Conservation (phyloP, 2,797 vertebrate genomes). For the Myioborus miniatus region DNA sequence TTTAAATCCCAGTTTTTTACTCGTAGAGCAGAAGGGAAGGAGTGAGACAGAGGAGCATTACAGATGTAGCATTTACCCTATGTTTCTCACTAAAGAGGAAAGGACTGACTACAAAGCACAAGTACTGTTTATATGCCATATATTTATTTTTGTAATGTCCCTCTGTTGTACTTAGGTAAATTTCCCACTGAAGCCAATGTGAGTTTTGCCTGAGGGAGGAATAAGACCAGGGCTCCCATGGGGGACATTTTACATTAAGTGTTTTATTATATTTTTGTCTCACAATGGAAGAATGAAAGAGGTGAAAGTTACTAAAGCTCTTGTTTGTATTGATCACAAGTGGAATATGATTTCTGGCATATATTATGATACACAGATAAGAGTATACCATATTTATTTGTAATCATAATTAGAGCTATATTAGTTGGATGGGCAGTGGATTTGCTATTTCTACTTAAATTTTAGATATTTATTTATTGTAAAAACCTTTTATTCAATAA, state of each 20-base stretch:
- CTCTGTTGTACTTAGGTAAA: not conserved
- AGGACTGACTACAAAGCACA: not conserved
- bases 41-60: not conserved
- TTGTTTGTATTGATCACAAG: conserved; percentile 4
- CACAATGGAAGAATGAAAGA: conserved; percentile 30
- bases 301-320: conserved; percentile 30
- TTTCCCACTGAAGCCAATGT: not conserved
- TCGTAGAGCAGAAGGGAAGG: not conserved
- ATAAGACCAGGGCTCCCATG: not conserved
- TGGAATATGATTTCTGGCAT: conserved; percentile 24
- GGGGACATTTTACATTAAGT: conserved; percentile 5
- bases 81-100: not conserved
- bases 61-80: not conserved
- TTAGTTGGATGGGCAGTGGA: conserved; percentile 15
- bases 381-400: conserved; percentile 6
- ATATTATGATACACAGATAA: conserved; percentile 22
- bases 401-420: conserved; percentile 19
- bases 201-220: conserved; percentile 37
- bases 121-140: not conserved
- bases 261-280: not conserved
- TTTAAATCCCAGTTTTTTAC: not conserved
- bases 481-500: conserved; percentile 3
- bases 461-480: conserved; percentile 27
- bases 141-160: not conserved
- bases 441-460: conserved; percentile 25